A percentile compares a stretch with the other conserved stretches of the same genome.
phyloP scores from a whole-genome alignment of 1,140 invertebrate species.

The Liolophura sinensis region DNA sequence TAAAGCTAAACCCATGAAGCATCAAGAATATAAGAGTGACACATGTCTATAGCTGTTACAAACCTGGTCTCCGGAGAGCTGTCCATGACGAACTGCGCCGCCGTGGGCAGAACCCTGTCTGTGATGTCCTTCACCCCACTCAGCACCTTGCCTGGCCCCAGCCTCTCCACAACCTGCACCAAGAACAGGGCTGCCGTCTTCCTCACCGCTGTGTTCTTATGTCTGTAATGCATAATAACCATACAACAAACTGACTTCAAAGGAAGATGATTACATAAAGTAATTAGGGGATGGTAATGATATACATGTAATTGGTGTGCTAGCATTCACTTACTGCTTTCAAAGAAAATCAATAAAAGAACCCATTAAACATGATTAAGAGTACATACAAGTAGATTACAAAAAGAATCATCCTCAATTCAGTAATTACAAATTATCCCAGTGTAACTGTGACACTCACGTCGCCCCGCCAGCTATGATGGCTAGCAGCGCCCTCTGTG shows the following conservation, averaged over 20 bases:
- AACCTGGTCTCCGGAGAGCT: constrained; percentile 83
- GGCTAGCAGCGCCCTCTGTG: constrained; percentile 58
- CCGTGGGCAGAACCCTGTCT: constrained; percentile 77
- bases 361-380: background rate
- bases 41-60: constrained; percentile 2
- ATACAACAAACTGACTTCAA: no score
- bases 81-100: constrained; percentile 82
- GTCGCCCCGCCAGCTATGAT: constrained; percentile 68
- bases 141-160: constrained; percentile 76
- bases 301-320: no score
- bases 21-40: background rate
- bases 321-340: no score
- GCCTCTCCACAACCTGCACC: constrained; percentile 66
- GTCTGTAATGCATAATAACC: constrained; percentile 61
- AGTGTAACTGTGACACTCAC: constrained; percentile 58
- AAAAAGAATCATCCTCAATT: background rate
- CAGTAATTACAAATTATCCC: background rate
- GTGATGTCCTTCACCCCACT: constrained; percentile 74
- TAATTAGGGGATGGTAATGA: no score
- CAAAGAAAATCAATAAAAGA: no score
- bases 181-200: constrained; percentile 80
- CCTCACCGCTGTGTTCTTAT: constrained; percentile 84
- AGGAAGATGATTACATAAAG: no score
- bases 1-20: background rate
- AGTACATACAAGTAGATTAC: background rate